Evolutionary conservation across 1,140 invertebrate genomes (phyloP).

Genomic region (Eciton burchellii): DNA sequence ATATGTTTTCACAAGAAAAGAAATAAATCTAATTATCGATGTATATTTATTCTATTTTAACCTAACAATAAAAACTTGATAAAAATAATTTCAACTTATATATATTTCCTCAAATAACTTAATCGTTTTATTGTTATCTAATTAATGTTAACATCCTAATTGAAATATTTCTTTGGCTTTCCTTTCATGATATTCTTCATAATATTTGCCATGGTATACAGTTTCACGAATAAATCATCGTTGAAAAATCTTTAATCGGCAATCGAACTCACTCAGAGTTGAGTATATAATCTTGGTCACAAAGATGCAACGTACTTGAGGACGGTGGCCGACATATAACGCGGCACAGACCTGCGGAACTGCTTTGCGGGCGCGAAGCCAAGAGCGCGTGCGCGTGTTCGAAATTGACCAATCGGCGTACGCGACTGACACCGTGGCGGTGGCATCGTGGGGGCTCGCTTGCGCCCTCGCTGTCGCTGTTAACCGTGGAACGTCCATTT

Average conservation of each 20-base stretch:
- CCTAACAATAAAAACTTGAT: no score
- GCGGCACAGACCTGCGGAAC: not conserved
- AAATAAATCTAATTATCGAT: no score
- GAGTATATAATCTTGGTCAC: constrained; percentile 39
- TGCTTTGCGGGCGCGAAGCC: not conserved
- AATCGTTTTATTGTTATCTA: no score
- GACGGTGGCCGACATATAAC: not conserved
- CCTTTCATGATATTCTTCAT: no score
- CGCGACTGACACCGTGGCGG: constrained; percentile 46
- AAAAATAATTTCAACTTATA: no score
- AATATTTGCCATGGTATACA: not conserved
- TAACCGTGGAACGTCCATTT: constrained; percentile 77
- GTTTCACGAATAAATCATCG: not conserved
- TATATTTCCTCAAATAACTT: no score
- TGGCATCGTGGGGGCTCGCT: constrained; percentile 67
- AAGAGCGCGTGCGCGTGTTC: constrained; percentile 64
- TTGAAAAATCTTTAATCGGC: not conserved
- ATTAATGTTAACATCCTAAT: no score
- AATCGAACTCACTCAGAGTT: constrained; percentile 57
- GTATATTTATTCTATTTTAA: no score
- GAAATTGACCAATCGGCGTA: constrained; percentile 65
- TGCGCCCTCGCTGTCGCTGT: constrained; percentile 64
- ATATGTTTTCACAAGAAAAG: not conserved
- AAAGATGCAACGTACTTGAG: not conserved
- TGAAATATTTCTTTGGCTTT: no score